Base-by-base conservation (phyloP, 1,140 invertebrate species). In the Mamestra configurata region DNA sequence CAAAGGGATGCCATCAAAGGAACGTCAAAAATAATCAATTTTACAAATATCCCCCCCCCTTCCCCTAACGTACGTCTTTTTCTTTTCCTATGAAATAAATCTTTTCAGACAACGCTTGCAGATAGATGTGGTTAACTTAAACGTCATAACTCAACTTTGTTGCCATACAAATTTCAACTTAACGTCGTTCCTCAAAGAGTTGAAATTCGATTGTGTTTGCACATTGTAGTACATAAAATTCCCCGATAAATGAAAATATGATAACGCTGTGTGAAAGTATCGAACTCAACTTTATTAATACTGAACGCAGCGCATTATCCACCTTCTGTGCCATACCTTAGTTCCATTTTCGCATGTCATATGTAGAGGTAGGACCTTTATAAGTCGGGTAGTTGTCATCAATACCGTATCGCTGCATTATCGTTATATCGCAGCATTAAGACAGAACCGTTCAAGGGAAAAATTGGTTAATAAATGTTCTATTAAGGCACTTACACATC, bases 1-100 rank as follows among this genome's bases (percentile, higher is more conserved):
- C 82, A 84, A 88, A 87, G 83, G 82, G 84, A 83, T 82, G 84
- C 80, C 86, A 88, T 93, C 89, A 93, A 94, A 93, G 91, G 90
- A 76, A 92, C 92, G 90, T 89, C 85, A 92, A 91, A 94, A 84
- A 87, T 94, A 93, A 94, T 94, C 92, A 94, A 94, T 94, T 93
- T 93, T 90, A 91, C 91, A 94, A 93, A 94, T 92, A 93, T 83
- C 87, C 84, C 81, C 82, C 82, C 79, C 76, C 61, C 37, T 78
- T 79, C 82, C 80, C 76, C 86, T 24, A 49, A 43, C 27, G 68
- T 84, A 83, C 80, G 84, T 79, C 85, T 90, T 91, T 91, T 89
- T 89, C 86, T 87, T 86, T 86, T 86, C 66, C 79, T 77, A 84
- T 79, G 83, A 86, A 88, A 87, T 84, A 91, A 90, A 90, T 91